phyloP scores from a whole-genome alignment of 2,797 vertebrate species.

The Spondyliosoma cantharus region DNA sequence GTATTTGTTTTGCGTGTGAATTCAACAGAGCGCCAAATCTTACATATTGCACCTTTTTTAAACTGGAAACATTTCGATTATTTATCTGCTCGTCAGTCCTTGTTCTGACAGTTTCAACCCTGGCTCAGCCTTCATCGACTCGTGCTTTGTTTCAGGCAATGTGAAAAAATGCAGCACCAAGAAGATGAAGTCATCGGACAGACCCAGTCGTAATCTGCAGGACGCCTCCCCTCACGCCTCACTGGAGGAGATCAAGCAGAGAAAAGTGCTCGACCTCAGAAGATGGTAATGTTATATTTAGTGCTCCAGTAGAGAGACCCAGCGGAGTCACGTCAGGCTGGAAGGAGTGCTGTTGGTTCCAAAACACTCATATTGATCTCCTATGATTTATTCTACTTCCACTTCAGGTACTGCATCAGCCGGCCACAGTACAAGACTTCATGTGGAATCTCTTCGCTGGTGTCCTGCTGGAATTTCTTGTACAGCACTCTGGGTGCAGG shows the following conservation, averaged over 20 bases:
- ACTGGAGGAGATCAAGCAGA: conserved; percentile 93
- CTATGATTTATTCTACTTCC: neutral
- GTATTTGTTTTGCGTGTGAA: too few species aligned
- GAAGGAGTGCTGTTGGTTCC: neutral
- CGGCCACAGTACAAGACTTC: conserved; percentile 99
- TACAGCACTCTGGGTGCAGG: conserved; percentile 97
- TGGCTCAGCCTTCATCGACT: neutral
- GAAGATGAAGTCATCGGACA: conserved; percentile 91
- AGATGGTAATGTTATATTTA: conserved; percentile 87
- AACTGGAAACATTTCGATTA: neutral
- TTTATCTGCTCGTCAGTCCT: neutral
- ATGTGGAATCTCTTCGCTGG: conserved; percentile 97
- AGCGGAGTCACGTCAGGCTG: neutral
- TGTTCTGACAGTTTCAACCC: neutral
- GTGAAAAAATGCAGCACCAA: conserved; percentile 90
- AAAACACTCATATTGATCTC: neutral
- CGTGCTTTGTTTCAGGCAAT: conserved; percentile 82
- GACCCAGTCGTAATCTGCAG: conserved; percentile 88
- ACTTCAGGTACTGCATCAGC: conserved; percentile 96
- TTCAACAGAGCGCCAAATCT: too few species aligned
- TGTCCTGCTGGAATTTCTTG: conserved; percentile 99
- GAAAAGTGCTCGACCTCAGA: conserved; percentile 95
- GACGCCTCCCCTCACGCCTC: conserved; percentile 87
- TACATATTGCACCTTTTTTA: too few species aligned
- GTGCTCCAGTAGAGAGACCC: conserved; percentile 13